Evolutionary conservation across 2,113 vertebrate species (phyloP).

Genomic region (Halcyon senegalensis): DNA sequence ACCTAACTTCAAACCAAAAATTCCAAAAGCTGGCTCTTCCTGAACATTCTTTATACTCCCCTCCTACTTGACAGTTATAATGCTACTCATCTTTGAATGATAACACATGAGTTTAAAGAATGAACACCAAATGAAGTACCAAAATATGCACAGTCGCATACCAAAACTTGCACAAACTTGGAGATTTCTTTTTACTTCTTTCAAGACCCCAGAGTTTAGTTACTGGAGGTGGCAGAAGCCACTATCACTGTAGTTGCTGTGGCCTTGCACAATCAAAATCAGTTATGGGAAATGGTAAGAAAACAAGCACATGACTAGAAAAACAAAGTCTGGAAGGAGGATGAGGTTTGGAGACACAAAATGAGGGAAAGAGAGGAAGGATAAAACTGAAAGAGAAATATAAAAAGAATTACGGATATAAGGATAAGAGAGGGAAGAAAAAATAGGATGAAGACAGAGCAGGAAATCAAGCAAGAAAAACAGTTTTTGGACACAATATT

Average conservation of each 20-base stretch:
- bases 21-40: not conserved
- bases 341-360: not conserved
- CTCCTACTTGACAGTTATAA: not conserved
- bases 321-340: not conserved
- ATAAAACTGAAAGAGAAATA: not conserved
- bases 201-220: not conserved
- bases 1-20: not conserved
- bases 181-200: not conserved
- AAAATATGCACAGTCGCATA: not conserved
- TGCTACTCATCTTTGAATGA: not conserved
- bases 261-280: not conserved
- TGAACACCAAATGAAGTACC: not conserved
- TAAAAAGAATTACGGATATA: not conserved
- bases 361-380: not conserved
- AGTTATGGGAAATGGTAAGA: not conserved
- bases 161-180: not conserved
- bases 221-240: not conserved
- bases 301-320: not conserved
- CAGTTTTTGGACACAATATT: not conserved
- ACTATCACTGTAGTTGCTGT: not conserved
- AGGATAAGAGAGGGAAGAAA: not conserved
- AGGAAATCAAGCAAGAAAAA: not conserved
- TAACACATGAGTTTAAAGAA: not conserved
- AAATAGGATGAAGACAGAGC: not conserved
- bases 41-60: not conserved